Evolutionary conservation across 2,888 invertebrate species (phyloP).

Genomic region (Ornithoptera alexandrae): DNA sequence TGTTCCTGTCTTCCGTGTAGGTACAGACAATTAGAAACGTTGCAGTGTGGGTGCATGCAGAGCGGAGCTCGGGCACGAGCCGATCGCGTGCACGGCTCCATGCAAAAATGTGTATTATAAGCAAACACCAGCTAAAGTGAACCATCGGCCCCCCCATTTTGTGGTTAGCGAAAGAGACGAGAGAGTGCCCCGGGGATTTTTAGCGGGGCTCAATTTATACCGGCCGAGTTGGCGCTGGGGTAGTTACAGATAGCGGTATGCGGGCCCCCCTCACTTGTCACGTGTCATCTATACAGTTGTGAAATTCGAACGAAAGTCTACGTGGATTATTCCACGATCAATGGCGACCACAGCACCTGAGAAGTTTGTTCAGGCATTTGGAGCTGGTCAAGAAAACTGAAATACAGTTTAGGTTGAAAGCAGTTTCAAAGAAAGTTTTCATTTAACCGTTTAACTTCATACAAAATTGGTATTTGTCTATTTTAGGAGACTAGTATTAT

Average conservation of each 20-base stretch:
- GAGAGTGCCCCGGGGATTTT: slow-evolving; percentile 47
- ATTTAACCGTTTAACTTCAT: no score
- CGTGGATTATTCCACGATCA: slow-evolving; percentile 25
- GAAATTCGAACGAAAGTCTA: slow-evolving; percentile 46
- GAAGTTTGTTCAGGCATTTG: neutral
- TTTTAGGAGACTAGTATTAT: no score
- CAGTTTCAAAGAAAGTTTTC: no score
- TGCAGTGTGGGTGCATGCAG: slow-evolving; percentile 59
- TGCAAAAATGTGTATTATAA: slow-evolving; percentile 75
- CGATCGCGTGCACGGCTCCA: slow-evolving; percentile 68
- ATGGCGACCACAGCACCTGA: neutral
- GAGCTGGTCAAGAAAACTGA: no score
- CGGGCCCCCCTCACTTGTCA: slow-evolving; percentile 58
- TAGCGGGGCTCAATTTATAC: slow-evolving; percentile 55
- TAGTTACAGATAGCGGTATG: slow-evolving; percentile 59
- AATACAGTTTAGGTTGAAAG: no score
- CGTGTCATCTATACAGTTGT: slow-evolving; percentile 66
- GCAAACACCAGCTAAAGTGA: slow-evolving; percentile 60
- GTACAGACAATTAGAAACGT: slow-evolving; percentile 32
- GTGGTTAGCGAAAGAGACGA: slow-evolving; percentile 50
- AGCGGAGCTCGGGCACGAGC: slow-evolving; percentile 57
- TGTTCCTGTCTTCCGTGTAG: neutral
- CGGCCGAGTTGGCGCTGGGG: slow-evolving; percentile 53
- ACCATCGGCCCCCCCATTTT: slow-evolving; percentile 51
- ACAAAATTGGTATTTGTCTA: no score